Base-by-base conservation (phyloP, 2,888 invertebrate species). In the Dasysyrphus tricinctus region DNA sequence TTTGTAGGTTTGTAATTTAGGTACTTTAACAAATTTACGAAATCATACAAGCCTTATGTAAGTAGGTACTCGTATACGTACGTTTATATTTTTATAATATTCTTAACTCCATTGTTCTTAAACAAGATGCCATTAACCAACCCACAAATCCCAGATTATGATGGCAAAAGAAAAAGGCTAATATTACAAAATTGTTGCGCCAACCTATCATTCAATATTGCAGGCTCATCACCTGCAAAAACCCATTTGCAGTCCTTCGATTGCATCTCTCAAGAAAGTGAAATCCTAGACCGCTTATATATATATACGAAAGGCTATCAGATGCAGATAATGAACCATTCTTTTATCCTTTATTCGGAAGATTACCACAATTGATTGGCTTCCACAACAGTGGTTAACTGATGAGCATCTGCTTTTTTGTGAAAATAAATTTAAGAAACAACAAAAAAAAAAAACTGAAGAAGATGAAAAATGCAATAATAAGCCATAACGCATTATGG, bases 361-460 rank as follows among this genome's bases (percentile, higher is more conserved):
- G 80, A 78, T 81, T 74, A 74, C 57, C 70, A 72, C 74, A 78
- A 82, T 75, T 86, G 82, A 86, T 86, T 86, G 82, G 78, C 82
- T 86, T 86, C 82, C 82, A 72, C 82, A 82, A 86, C 82, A 86
- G 32, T 72, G 86, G 47, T 73, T 76, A 24, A 24, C 24, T 47
- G 44, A 29, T 65, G 34, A 73, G 86, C 86, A 86, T 86, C 86
- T 86, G 86, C 82, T 72, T 86, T 86, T 82, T 67, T 67, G 16
- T 47, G 47, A 65, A 65, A 29, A 32, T 63, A 12, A 47, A 16
- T 59, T 59, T 57, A 12, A 39, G 39, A 54, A 76, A 75, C 51
- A 75, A 32, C 39, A 77, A 29, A 54, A 51, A 32, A 47, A 77
- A 29, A 54, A 51, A 54, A 29, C n/a, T 39, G 39, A 59, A n/a